These are phyloP conservation scores for Eupithecia insigniata DNA, from an alignment of 2,888 invertebrate genomes.

Conservation along the genomic window DNA sequence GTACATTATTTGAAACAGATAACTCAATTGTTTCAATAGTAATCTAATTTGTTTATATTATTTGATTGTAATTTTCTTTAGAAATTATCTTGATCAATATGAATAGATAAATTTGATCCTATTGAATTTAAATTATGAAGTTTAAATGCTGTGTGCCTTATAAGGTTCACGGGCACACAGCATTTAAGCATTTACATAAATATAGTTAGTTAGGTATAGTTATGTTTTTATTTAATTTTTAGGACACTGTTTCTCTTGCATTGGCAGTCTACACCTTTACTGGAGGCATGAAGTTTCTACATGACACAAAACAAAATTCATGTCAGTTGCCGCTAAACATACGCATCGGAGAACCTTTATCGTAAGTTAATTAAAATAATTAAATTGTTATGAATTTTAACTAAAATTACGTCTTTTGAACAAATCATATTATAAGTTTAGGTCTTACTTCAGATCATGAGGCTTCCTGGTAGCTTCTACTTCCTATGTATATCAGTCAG, in stretches of 20 bases:
- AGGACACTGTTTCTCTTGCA: conserved; percentile 56
- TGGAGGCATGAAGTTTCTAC: conserved; percentile 58
- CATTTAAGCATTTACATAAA: no score
- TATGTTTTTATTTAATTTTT: conserved; percentile 30
- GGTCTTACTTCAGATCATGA: not conserved
- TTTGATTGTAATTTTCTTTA: no score
- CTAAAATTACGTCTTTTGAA: not conserved
- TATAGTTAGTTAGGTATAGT: not conserved
- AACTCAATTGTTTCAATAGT: no score
- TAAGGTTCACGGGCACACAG: no score
- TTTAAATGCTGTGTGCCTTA: no score
- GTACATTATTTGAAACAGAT: no score
- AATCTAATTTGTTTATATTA: no score
- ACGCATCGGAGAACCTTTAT: conserved; percentile 60
- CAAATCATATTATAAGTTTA: not conserved
- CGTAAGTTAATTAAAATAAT: conserved; percentile 63
- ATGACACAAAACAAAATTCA: conserved; percentile 41
- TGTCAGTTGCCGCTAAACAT: conserved; percentile 62
- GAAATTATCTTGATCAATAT: not conserved
- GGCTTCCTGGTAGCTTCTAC: not conserved
- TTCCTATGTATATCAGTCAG: not conserved
- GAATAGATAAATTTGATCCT: not conserved
- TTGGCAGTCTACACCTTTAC: conserved; percentile 53
- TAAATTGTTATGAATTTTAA: not conserved
- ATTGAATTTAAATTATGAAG: not conserved